These are phyloP conservation scores for Euzophera pinguis DNA, from an alignment of 2,888 invertebrate genomes.

Conservation along the genomic window DNA sequence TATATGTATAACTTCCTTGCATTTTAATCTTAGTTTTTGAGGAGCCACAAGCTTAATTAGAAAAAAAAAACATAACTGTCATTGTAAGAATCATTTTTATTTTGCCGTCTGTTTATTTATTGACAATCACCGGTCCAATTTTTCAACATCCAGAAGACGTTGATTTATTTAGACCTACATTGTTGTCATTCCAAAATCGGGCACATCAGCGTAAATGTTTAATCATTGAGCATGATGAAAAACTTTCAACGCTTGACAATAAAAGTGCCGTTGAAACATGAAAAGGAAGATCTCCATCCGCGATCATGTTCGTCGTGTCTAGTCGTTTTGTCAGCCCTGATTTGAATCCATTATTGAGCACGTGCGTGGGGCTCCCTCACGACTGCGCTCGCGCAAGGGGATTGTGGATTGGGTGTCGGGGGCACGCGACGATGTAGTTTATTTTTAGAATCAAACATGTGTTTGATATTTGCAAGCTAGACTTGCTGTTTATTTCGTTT, in stretches of 20 bases:
- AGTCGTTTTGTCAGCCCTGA: slow-evolving; percentile 46
- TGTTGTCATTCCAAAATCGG: neutral
- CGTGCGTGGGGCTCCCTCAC: slow-evolving; percentile 58
- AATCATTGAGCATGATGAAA: neutral
- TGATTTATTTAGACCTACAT: too few species aligned
- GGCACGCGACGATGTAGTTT: slow-evolving; percentile 54
- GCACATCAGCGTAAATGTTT: neutral
- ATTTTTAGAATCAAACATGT: slow-evolving; percentile 45
- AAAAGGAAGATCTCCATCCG: slow-evolving; percentile 19
- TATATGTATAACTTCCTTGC: too few species aligned
- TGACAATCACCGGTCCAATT: too few species aligned
- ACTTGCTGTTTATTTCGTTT: neutral
- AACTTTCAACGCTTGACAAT: slow-evolving; percentile 8
- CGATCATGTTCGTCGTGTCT: slow-evolving; percentile 24
- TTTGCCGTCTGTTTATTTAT: too few species aligned
- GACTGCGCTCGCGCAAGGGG: slow-evolving; percentile 55
- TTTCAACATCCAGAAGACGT: too few species aligned
- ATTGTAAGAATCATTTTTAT: too few species aligned
- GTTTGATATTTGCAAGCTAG: slow-evolving; percentile 3
- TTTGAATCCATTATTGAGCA: slow-evolving; percentile 56
- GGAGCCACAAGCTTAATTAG: too few species aligned
- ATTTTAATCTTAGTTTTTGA: too few species aligned
- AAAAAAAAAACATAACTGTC: too few species aligned
- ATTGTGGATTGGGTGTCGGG: slow-evolving; percentile 35
- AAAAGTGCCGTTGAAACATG: slow-evolving; percentile 14